Evolutionary conservation across 2,797 vertebrate species (phyloP).

Genomic region (Allobates femoralis): DNA sequence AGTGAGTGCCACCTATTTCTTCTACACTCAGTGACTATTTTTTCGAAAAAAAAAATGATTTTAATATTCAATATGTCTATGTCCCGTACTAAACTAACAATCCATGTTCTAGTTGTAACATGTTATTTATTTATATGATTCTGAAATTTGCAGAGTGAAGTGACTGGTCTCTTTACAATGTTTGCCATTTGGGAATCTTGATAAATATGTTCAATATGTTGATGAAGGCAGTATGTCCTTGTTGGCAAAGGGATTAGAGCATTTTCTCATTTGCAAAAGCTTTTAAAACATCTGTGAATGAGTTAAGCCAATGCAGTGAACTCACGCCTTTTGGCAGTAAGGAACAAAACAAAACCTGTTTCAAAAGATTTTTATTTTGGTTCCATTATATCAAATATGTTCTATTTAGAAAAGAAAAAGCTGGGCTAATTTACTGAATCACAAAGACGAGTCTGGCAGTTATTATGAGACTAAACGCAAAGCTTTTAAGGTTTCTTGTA

Average conservation of each 20-base stretch:
- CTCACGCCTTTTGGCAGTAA: constrained; percentile 46
- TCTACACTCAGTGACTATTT: no score
- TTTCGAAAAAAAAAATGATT: neutral
- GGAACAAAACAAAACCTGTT: constrained; percentile 42
- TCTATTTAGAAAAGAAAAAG: constrained; percentile 40
- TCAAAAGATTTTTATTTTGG: constrained; percentile 38
- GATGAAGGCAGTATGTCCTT: constrained; percentile 48
- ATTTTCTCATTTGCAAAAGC: constrained; percentile 28
- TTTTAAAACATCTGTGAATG: constrained; percentile 58
- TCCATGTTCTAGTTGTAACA: constrained; percentile 24
- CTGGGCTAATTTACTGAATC: neutral
- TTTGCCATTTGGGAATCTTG: constrained; percentile 30
- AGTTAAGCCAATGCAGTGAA: constrained; percentile 36
- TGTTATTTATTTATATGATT: constrained; percentile 17
- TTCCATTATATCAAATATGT: constrained; percentile 47
- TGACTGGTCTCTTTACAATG: constrained; percentile 14
- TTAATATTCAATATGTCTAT: constrained; percentile 12
- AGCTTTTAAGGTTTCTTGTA: neutral
- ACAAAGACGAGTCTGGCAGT: constrained; percentile 22
- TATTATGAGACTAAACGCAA: neutral
- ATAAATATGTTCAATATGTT: constrained; percentile 58
- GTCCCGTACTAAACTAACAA: constrained; percentile 12
- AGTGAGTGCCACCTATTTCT: no score
- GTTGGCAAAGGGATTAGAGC: constrained; percentile 45
- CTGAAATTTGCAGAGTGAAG: constrained; percentile 5